These are phyloP conservation scores for Dasypogon diadema DNA, from an alignment of 2,888 invertebrate genomes.

Conservation along the genomic window DNA sequence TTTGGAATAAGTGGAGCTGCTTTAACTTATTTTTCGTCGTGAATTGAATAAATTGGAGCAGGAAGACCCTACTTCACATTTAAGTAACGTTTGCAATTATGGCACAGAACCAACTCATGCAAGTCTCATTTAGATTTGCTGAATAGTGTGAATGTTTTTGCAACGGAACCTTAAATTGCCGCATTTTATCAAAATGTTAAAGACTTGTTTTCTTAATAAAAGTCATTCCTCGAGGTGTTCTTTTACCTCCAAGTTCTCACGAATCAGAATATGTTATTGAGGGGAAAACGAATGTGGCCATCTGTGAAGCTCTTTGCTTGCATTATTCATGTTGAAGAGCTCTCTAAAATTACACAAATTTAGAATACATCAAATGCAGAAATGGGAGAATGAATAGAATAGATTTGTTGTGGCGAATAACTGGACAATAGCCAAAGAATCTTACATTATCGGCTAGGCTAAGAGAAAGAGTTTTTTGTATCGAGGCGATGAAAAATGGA, in stretches of 20 bases:
- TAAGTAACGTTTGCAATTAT: conserved; percentile 42
- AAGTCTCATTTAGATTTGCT: conserved; percentile 5
- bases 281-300: no score
- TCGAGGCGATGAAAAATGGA: no score
- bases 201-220: conserved; percentile 7
- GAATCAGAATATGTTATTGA: background rate
- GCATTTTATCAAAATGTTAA: conserved; percentile 37
- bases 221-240: conserved; percentile 36
- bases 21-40: conserved; percentile 25
- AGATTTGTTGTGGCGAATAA: no score
- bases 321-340: conserved; percentile 10
- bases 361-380: no score
- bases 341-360: conserved; percentile 26
- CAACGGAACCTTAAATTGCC: conserved; percentile 43
- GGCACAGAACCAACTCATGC: conserved; percentile 18
- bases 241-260: background rate
- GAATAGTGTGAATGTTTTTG: conserved; percentile 19
- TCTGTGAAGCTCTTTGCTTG: conserved; percentile 10
- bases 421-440: no score
- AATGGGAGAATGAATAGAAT: no score
- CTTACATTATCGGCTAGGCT: no score
- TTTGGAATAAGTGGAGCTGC: background rate
- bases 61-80: conserved; percentile 24
- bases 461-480: no score
- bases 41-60: conserved; percentile 50